Conservation (phyloP, 2,797 vertebrate genomes). For the Siniperca undulata region DNA sequence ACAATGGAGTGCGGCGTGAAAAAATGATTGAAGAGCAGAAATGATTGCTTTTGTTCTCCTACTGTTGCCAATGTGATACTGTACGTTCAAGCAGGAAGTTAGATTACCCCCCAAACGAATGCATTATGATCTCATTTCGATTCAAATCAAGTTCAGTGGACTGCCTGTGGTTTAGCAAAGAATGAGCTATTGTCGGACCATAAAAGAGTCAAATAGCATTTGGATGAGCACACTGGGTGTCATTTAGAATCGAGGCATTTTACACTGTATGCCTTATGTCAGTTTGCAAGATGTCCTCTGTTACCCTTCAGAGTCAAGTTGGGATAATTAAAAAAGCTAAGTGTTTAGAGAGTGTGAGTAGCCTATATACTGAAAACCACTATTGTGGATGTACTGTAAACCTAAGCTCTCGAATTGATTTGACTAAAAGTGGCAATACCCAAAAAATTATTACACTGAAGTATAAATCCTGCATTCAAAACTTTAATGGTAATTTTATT, state of each 20-base stretch:
- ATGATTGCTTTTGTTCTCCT: not conserved
- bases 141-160: constrained; percentile 38
- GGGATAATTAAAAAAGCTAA: not conserved
- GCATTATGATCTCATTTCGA: constrained; percentile 32
- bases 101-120: constrained; percentile 20
- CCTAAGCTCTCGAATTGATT: not conserved
- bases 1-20: not conserved
- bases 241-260: constrained; percentile 17
- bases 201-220: constrained; percentile 21
- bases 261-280: not conserved
- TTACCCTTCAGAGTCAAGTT: not conserved
- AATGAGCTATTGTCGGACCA: constrained; percentile 22
- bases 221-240: constrained; percentile 20
- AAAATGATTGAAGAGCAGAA: not conserved
- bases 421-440: not conserved
- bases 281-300: not conserved
- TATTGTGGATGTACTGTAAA: not conserved
- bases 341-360: not conserved
- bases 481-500: not conserved
- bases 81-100: constrained; percentile 15
- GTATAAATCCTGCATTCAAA: not conserved
- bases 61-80: constrained; percentile 20
- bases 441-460: not conserved
- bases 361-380: not conserved
- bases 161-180: constrained; percentile 29